These are phyloP conservation scores for Ashinkailepas kermadecensis DNA, from an alignment of 2,888 invertebrate species.

Conservation along the genomic window DNA sequence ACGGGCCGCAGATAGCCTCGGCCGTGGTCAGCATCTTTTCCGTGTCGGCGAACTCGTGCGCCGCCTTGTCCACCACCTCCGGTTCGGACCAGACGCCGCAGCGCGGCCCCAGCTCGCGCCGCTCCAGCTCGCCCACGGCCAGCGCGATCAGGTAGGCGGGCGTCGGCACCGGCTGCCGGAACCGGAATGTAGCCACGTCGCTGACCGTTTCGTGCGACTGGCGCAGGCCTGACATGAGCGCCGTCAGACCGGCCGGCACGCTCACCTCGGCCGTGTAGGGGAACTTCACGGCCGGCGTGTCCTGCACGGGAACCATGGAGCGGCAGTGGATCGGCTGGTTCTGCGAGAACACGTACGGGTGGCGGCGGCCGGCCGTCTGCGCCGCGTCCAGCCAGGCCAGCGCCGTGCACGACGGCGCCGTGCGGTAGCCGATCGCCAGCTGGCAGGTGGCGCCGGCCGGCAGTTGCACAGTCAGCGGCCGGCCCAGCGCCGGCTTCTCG, in stretches of 20 bases:
- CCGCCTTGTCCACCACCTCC: slow-evolving; percentile 69
- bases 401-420: slow-evolving; percentile 64
- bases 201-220: slow-evolving; percentile 32
- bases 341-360: slow-evolving; percentile 61
- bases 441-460: slow-evolving; percentile 38
- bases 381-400: slow-evolving; percentile 80
- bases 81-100: slow-evolving; percentile 85
- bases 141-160: slow-evolving; percentile 85
- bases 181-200: slow-evolving; percentile 33
- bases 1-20: slow-evolving; percentile 75
- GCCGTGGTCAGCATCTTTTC: slow-evolving; percentile 73
- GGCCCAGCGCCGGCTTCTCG: neutral
- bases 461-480: slow-evolving; percentile 56
- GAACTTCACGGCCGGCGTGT: slow-evolving; percentile 81
- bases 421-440: slow-evolving; percentile 48
- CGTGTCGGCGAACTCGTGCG: slow-evolving; percentile 82
- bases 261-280: slow-evolving; percentile 64
- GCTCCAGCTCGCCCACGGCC: slow-evolving; percentile 73
- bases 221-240: slow-evolving; percentile 79
- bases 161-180: slow-evolving; percentile 64
- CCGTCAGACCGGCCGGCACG: slow-evolving; percentile 65
- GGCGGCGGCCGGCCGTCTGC: slow-evolving; percentile 77
- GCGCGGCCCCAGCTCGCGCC: slow-evolving; percentile 65
- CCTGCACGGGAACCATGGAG: neutral
- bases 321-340: neutral